Percentiles rank a stretch among this genome's conserved stretches.
Conservation (phyloP, 2,888 invertebrate species). For the Cheiracanthium punctorium region DNA sequence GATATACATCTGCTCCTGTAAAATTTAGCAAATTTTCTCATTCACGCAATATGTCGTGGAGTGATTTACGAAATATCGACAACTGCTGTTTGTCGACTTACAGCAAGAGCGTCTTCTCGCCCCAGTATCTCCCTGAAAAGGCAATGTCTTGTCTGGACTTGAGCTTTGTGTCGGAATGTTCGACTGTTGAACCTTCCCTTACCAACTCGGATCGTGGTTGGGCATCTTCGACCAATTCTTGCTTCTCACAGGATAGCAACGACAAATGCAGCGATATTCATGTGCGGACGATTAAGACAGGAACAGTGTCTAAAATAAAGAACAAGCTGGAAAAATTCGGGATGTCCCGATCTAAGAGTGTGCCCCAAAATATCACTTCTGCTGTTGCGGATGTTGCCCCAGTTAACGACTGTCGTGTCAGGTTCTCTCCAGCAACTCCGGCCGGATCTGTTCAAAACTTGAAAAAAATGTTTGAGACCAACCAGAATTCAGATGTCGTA, state of each 20-base stretch:
- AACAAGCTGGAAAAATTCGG: constrained; percentile 36
- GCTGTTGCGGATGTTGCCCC: no score
- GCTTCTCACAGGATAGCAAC: constrained; percentile 16
- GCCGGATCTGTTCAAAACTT: constrained; percentile 55
- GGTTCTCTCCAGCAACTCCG: neutral
- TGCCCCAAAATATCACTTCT: constrained; percentile 28
- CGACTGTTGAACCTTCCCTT: neutral
- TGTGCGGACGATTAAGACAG: constrained; percentile 26
- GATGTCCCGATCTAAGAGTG: constrained; percentile 21
- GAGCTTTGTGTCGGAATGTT: constrained; percentile 14
- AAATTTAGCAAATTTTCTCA: neutral
- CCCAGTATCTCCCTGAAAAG: constrained; percentile 60
- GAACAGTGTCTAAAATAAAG: constrained; percentile 29
- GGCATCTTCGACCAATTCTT: constrained; percentile 5
- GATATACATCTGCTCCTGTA: neutral
- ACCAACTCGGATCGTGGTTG: neutral
- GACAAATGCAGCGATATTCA: neutral
- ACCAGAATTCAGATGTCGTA: no score
- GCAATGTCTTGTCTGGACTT: constrained; percentile 63
- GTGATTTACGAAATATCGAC: constrained; percentile 42
- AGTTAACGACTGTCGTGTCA: no score
- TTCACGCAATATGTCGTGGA: constrained; percentile 41
- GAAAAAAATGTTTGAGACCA: constrained; percentile 36
- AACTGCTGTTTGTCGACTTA: neutral
- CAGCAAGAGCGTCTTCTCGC: constrained; percentile 34